Evolutionary conservation across 2,113 vertebrate genomes (phyloP).

Genomic region (Nibea coibor): DNA sequence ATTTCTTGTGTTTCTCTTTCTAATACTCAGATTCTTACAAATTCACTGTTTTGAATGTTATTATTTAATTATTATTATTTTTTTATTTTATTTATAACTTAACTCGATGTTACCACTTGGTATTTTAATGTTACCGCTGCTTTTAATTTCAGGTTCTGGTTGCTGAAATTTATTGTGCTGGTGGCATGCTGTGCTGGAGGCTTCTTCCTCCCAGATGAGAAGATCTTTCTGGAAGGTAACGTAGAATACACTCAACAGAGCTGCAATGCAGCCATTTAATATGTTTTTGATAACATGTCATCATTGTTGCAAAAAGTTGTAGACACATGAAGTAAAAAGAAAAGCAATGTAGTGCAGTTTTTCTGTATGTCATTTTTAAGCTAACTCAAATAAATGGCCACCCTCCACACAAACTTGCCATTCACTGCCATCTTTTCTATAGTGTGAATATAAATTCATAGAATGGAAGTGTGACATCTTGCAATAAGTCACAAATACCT

Average conservation of each 20-base stretch:
- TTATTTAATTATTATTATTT: background rate
- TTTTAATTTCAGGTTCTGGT: slow-evolving; percentile 90
- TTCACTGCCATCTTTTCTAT: background rate
- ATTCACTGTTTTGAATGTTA: background rate
- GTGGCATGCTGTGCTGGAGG: slow-evolving; percentile 92
- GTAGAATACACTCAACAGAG: background rate
- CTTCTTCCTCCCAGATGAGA: slow-evolving; percentile 94
- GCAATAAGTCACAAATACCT: background rate
- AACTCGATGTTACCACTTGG: background rate
- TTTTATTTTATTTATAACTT: background rate
- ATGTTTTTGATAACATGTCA: too few species aligned
- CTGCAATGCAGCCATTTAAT: background rate
- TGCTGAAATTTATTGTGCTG: slow-evolving; percentile 91
- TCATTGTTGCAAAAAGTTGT: too few species aligned
- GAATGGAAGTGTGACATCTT: background rate
- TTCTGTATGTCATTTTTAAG: background rate
- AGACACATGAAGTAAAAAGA: background rate
- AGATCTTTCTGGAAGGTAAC: slow-evolving; percentile 93
- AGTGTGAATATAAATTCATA: background rate
- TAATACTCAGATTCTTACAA: background rate
- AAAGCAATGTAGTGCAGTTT: too few species aligned
- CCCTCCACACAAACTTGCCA: too few species aligned
- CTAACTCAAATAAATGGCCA: background rate
- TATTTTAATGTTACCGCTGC: background rate
- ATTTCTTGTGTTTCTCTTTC: background rate